A percentile compares a stretch with the other conserved stretches of the same genome.
Evolutionary conservation across 2,113 vertebrate species (phyloP).

Genomic region (Eublepharis macularius): DNA sequence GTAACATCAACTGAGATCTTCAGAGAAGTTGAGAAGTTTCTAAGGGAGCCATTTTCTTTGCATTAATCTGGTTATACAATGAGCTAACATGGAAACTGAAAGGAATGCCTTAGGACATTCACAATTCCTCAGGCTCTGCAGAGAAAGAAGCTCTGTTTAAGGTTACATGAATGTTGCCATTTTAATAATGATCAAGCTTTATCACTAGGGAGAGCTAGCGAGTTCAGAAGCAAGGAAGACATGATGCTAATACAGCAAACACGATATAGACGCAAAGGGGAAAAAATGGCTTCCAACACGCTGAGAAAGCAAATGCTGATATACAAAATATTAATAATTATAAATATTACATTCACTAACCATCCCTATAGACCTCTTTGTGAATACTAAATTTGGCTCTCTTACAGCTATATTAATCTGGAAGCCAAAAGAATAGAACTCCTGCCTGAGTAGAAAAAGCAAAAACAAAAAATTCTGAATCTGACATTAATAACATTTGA

Average conservation of each 20-base stretch:
- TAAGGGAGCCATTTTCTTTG: background rate
- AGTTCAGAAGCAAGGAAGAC: background rate
- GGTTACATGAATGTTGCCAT: background rate
- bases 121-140: background rate
- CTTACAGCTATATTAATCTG: background rate
- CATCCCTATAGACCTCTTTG: background rate
- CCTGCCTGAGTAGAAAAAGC: background rate
- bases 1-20: background rate
- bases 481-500: background rate
- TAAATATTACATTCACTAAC: background rate
- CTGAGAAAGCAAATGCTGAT: constrained; percentile 2
- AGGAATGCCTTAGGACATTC: background rate
- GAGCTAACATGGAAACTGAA: background rate
- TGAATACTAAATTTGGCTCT: background rate
- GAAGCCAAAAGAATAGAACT: background rate
- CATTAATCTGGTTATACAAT: constrained; percentile 13
- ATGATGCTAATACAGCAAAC: background rate
- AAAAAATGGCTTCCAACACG: background rate
- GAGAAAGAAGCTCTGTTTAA: background rate
- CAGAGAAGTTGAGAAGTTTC: constrained; percentile 8
- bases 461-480: background rate
- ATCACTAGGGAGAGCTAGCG: background rate
- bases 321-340: constrained; percentile 3
- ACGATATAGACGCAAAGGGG: background rate
- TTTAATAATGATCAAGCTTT: constrained; percentile 8